These are phyloP conservation scores for Elmis aenea DNA, from an alignment of 2,888 invertebrate genomes.

Conservation along the genomic window DNA sequence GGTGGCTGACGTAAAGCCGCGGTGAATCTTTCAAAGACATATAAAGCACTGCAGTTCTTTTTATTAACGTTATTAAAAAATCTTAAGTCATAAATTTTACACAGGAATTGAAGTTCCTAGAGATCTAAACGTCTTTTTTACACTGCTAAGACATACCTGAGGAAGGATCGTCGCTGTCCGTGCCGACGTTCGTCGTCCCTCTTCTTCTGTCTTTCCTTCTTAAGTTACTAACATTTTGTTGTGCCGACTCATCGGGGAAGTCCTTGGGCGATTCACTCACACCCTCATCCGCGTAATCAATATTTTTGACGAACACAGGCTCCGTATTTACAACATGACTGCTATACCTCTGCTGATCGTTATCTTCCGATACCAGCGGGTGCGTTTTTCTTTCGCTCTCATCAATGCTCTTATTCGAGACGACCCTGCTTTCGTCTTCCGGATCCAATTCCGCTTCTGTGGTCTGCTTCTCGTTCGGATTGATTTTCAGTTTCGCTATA, in stretches of 20 bases:
- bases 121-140: constrained; percentile 13
- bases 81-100: constrained; percentile 19
- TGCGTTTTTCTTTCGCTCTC: constrained; percentile 42
- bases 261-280: constrained; percentile 13
- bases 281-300: constrained; percentile 34
- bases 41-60: too few relatives aligned
- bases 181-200: constrained; percentile 23
- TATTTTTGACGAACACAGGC: constrained; percentile 45
- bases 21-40: too few relatives aligned
- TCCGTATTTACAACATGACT: constrained; percentile 46
- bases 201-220: too few relatives aligned
- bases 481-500: constrained; percentile 45
- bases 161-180: constrained; percentile 46
- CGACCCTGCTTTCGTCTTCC: constrained; percentile 35
- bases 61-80: constrained; percentile 4
- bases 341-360: constrained; percentile 34
- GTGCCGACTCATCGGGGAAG: constrained; percentile 14
- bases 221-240: too few relatives aligned
- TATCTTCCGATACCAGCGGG: constrained; percentile 35
- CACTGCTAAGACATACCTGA: constrained; percentile 49
- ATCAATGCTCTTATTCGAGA: constrained; percentile 44
- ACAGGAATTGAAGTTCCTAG: constrained; percentile 15
- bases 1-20: too few relatives aligned
- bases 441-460: constrained; percentile 34
- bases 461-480: constrained; percentile 36